These are phyloP conservation scores for Dryobates pubescens DNA, from an alignment of 2,797 vertebrate species.

Conservation along the genomic window DNA sequence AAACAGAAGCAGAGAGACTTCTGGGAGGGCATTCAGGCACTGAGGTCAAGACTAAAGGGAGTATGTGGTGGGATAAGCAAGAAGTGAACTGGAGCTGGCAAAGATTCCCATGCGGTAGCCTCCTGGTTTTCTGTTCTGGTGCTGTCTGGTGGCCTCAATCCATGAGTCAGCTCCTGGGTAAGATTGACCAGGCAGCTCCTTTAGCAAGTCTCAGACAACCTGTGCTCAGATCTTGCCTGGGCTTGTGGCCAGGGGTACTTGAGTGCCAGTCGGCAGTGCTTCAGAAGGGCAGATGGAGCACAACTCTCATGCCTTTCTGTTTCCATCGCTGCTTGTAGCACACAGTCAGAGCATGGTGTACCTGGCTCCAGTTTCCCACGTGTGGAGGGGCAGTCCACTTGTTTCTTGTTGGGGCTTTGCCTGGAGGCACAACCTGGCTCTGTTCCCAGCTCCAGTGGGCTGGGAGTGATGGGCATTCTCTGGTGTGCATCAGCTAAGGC, in stretches of 20 bases:
- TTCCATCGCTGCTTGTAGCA: neutral
- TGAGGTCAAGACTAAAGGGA: neutral
- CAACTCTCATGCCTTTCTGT: neutral
- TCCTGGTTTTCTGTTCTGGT: neutral
- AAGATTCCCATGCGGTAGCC: neutral
- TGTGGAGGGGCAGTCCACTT: neutral
- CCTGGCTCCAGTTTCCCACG: neutral
- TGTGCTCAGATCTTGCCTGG: neutral
- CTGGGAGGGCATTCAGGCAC: neutral
- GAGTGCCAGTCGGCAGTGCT: neutral
- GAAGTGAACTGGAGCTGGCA: neutral
- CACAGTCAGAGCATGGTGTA: neutral
- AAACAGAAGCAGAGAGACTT: neutral
- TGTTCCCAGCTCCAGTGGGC: neutral
- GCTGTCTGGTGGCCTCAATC: neutral
- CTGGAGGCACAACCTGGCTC: neutral
- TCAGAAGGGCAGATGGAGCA: neutral
- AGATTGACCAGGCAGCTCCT: neutral
- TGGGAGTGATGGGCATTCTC: neutral
- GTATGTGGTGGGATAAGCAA: neutral
- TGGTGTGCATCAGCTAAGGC: neutral
- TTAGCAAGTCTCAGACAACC: neutral
- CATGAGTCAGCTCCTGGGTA: neutral
- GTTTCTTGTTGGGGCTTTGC: fast-evolving
- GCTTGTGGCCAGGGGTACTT: neutral